A percentile compares a stretch with the other conserved stretches of the same genome.
Conservation (phyloP, 2,113 vertebrate genomes). For the Forbesichthys agassizii region DNA sequence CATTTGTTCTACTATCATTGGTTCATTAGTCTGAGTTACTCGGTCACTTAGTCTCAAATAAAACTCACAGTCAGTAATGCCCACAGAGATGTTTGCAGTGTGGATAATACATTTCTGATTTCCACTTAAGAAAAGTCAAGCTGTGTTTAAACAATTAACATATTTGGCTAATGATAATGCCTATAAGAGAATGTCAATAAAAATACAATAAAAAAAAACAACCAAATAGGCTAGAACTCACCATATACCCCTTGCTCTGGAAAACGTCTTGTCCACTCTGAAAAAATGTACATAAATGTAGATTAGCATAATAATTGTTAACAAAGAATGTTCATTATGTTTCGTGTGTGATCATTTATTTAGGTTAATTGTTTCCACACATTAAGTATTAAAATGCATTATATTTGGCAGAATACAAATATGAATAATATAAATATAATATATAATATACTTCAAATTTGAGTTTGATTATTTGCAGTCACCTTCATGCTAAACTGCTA, state of each 20-base stretch:
- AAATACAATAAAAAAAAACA: conserved; percentile 1
- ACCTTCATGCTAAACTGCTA: background rate
- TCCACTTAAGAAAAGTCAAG: background rate
- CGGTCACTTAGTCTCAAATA: conserved; percentile 2
- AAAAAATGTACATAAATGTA: conserved; percentile 25
- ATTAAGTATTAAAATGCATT: background rate
- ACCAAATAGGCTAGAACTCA: conserved; percentile 60
- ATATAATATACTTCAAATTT: too few relatives aligned
- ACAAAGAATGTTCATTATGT: background rate
- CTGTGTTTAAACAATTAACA: background rate
- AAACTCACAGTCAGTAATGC: conserved; percentile 17
- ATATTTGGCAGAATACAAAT: background rate
- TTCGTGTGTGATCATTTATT: too few relatives aligned
- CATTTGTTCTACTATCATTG: conserved; percentile 38
- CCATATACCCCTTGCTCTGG: conserved; percentile 71
- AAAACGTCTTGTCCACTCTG: conserved; percentile 76
- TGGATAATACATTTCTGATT: background rate
- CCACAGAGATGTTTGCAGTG: background rate
- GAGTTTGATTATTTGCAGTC: background rate
- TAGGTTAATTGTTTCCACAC: too few relatives aligned
- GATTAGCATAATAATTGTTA: background rate
- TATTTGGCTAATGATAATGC: background rate
- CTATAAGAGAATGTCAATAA: background rate
- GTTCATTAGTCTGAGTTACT: conserved; percentile 51
- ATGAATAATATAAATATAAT: too few relatives aligned